Evolutionary conservation across 1,140 invertebrate genomes (phyloP).

Genomic region (Carcinoscorpius rotundicauda): DNA sequence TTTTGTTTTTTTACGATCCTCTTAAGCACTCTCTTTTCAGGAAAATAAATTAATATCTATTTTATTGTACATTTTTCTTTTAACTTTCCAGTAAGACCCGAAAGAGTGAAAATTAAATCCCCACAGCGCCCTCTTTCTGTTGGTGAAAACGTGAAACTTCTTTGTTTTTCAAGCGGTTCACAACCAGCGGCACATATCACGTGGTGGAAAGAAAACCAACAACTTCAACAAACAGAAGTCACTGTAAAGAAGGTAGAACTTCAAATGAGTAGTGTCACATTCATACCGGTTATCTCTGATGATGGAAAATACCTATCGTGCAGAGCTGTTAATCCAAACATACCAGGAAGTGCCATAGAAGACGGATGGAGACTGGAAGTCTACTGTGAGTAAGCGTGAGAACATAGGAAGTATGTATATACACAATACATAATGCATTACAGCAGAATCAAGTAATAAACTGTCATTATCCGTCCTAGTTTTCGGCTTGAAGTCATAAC

Average conservation of each 20-base stretch:
- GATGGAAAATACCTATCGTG: constrained; percentile 68
- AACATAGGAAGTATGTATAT: too few relatives aligned
- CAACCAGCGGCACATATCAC: constrained; percentile 67
- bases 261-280: constrained; percentile 65
- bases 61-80: constrained; percentile 12
- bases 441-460: too few relatives aligned
- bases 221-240: constrained; percentile 31
- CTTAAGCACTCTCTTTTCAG: too few relatives aligned
- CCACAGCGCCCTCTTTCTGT: constrained; percentile 67
- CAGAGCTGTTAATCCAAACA: constrained; percentile 55
- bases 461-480: too few relatives aligned
- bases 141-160: constrained; percentile 61
- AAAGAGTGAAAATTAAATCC: constrained; percentile 62
- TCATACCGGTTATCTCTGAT: constrained; percentile 59
- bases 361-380: constrained; percentile 75
- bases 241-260: constrained; percentile 38
- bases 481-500: too few relatives aligned
- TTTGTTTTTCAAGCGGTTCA: constrained; percentile 71
- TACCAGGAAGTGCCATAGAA: constrained; percentile 59
- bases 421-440: too few relatives aligned
- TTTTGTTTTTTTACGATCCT: too few relatives aligned
- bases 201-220: constrained; percentile 59
- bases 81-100: constrained; percentile 54
- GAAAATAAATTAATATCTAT: too few relatives aligned
- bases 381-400: constrained; percentile 53